Conservation (phyloP, 1,140 invertebrate genomes). For the Drosophila watanabei region DNA sequence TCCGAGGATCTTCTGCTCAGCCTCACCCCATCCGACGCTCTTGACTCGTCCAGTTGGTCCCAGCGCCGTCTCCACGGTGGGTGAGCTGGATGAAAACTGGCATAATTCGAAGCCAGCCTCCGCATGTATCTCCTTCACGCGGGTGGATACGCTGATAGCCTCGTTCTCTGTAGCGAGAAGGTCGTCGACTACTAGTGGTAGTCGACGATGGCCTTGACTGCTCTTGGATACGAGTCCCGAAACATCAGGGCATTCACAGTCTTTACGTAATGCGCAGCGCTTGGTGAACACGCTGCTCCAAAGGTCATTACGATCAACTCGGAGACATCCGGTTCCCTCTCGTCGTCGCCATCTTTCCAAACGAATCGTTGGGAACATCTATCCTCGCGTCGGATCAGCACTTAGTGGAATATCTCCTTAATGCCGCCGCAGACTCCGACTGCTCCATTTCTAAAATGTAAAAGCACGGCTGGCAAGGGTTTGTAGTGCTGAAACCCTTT, state of each 20-base stretch:
- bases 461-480: constrained; percentile 14
- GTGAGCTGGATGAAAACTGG: constrained; percentile 1
- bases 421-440: background rate
- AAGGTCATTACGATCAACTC: background rate
- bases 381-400: background rate
- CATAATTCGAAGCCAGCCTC: no score
- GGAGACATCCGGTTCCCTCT: no score
- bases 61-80: no score
- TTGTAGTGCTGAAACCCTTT: constrained; percentile 15
- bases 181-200: background rate
- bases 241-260: background rate
- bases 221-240: background rate
- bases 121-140: no score
- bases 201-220: no score
- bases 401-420: background rate
- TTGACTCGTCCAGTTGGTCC: no score
- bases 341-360: background rate
- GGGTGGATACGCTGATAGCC: no score
- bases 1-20: no score
- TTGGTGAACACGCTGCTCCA: background rate
- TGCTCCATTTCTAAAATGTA: background rate
- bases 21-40: no score
- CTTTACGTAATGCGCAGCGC: background rate
- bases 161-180: no score
- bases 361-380: background rate